A percentile compares a stretch with the other conserved stretches of the same genome.
These are phyloP conservation scores for Linepithema humile DNA, from an alignment of 1,140 invertebrate genomes.

Conservation along the genomic window DNA sequence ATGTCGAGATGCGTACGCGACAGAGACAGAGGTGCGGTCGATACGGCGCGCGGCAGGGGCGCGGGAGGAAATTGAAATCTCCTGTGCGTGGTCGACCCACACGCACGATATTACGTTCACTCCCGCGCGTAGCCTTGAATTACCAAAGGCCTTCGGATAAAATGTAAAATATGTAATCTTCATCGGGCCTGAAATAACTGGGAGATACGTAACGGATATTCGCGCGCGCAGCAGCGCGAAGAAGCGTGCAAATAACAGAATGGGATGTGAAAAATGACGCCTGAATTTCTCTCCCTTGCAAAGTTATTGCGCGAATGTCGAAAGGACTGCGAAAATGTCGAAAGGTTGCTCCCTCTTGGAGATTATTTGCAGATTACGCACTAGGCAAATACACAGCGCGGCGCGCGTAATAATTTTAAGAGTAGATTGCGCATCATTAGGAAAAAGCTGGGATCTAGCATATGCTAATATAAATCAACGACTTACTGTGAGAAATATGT, in stretches of 20 bases:
- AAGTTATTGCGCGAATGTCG: conserved; percentile 10
- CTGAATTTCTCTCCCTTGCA: background rate
- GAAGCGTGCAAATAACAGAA: conserved; percentile 34
- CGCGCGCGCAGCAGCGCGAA: background rate
- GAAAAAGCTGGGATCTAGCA: conserved; percentile 15
- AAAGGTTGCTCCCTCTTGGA: background rate
- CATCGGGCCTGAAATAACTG: conserved; percentile 52
- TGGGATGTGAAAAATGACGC: conserved; percentile 34
- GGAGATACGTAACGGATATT: conserved; percentile 35
- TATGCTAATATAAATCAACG: conserved; percentile 21
- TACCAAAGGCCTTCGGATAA: conserved; percentile 52
- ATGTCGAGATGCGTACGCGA: conserved; percentile 45
- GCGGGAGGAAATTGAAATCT: conserved; percentile 52
- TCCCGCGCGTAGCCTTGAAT: conserved; percentile 60
- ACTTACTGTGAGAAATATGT: conserved; percentile 9
- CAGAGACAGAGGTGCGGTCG: conserved; percentile 61
- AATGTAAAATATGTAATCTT: conserved; percentile 67
- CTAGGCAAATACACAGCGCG: background rate
- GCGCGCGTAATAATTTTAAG: conserved; percentile 35
- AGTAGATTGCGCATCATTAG: conserved; percentile 23
- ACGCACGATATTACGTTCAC: conserved; percentile 41
- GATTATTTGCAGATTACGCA: conserved; percentile 40
- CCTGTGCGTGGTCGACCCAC: conserved; percentile 25
- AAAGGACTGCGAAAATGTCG: background rate
- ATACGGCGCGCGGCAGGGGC: conserved; percentile 17